Conservation (phyloP, 1,140 invertebrate species). For the Chironomus tepperi region DNA sequence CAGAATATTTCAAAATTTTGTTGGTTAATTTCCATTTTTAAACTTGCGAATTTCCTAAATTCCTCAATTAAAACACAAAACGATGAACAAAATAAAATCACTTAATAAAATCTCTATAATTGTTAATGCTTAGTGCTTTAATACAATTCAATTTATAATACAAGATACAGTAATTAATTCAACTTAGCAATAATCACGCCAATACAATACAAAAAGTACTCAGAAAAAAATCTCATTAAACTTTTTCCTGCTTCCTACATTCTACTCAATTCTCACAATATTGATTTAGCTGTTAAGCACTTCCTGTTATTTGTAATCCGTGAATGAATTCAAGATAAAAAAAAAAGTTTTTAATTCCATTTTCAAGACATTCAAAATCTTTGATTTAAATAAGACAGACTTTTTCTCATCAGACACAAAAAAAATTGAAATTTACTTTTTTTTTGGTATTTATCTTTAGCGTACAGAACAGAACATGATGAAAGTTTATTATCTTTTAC, state of each 20-base stretch:
- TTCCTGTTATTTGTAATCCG: neutral
- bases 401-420: neutral
- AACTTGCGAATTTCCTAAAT: too few species aligned
- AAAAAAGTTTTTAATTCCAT: neutral
- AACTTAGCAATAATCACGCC: too few species aligned
- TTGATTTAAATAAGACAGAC: neutral
- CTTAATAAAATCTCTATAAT: neutral
- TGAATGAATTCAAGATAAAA: neutral
- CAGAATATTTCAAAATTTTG: neutral
- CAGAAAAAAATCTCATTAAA: conserved; percentile 3
- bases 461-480: neutral
- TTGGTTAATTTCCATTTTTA: too few species aligned
- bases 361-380: neutral
- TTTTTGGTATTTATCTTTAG: neutral
- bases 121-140: neutral
- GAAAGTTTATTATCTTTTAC: neutral
- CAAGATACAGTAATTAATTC: too few species aligned
- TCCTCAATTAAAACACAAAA: neutral
- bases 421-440: neutral
- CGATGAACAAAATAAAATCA: neutral
- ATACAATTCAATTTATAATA: neutral
- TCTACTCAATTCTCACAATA: neutral
- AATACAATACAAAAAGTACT: too few species aligned
- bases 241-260: neutral
- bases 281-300: neutral